Conservation (phyloP, 1,140 invertebrate genomes). For the Drosophila mayri region DNA sequence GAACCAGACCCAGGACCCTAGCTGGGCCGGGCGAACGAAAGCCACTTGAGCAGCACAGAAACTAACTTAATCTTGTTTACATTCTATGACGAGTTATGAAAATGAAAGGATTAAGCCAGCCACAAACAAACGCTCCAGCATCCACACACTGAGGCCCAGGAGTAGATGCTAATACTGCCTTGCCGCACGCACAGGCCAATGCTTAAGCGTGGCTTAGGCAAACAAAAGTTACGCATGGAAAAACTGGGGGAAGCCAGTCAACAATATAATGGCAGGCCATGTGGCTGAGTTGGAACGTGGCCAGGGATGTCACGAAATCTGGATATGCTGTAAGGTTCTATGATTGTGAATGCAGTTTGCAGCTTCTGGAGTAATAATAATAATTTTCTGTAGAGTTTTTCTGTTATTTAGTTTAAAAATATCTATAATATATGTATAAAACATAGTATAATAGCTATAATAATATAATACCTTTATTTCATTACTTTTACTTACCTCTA, state of each 20-base stretch:
- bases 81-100: conserved; percentile 83
- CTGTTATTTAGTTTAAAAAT: background rate
- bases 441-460: too few species aligned
- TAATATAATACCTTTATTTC: too few species aligned
- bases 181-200: conserved; percentile 54
- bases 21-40: conserved; percentile 43
- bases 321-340: conserved; percentile 9
- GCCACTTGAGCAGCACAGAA: conserved; percentile 80
- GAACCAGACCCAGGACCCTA: background rate
- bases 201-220: conserved; percentile 66
- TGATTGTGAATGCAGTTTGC: background rate
- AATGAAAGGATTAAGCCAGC: conserved; percentile 80
- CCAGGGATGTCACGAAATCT: conserved; percentile 16
- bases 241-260: conserved; percentile 49
- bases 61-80: conserved; percentile 82
- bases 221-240: conserved; percentile 77
- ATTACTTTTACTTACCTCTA: background rate
- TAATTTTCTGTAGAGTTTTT: background rate
- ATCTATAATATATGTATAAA: too few species aligned
- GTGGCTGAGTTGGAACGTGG: conserved; percentile 15
- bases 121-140: conserved; percentile 74
- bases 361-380: background rate
- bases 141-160: conserved; percentile 29
- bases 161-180: conserved; percentile 35
- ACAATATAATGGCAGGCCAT: conserved; percentile 37